Conservation (phyloP, 2,797 vertebrate genomes). For the Manis crassicaudata region DNA sequence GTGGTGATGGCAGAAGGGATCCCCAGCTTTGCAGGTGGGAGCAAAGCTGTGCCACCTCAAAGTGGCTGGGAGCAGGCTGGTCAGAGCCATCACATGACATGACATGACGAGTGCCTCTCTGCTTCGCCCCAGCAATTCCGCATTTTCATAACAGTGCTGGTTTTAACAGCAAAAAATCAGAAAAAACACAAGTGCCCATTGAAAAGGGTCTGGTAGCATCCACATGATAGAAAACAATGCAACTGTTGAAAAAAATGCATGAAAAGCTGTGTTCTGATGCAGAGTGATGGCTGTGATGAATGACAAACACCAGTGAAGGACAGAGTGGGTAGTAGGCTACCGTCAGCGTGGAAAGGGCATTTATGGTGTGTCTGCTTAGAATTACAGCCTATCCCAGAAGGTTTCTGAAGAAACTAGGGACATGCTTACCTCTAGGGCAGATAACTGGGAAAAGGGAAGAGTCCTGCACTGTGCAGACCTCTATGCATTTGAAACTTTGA, state of each 20-base stretch:
- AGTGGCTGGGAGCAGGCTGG: accelerated
- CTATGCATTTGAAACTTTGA: not conserved
- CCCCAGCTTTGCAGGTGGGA: not conserved
- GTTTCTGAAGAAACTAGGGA: accelerated
- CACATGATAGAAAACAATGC: accelerated
- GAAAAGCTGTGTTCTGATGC: accelerated
- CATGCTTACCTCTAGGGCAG: not conserved
- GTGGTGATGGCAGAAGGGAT: not conserved
- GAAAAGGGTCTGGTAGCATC: too few relatives aligned
- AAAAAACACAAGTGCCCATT: accelerated
- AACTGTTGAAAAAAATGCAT: too few relatives aligned
- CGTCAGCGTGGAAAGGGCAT: accelerated
- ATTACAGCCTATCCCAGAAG: accelerated
- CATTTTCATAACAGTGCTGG: accelerated
- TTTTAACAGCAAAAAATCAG: not conserved
- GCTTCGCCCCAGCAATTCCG: not conserved
- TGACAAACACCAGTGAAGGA: too few relatives aligned
- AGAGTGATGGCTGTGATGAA: not conserved
- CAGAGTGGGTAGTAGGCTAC: accelerated
- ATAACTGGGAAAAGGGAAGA: not conserved
- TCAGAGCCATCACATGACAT: not conserved
- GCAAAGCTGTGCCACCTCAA: not conserved
- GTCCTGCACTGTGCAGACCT: accelerated
- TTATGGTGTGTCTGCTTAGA: accelerated
- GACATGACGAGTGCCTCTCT: accelerated